Conservation (phyloP, 2,888 invertebrate species). For the Parnassius glacialis region DNA sequence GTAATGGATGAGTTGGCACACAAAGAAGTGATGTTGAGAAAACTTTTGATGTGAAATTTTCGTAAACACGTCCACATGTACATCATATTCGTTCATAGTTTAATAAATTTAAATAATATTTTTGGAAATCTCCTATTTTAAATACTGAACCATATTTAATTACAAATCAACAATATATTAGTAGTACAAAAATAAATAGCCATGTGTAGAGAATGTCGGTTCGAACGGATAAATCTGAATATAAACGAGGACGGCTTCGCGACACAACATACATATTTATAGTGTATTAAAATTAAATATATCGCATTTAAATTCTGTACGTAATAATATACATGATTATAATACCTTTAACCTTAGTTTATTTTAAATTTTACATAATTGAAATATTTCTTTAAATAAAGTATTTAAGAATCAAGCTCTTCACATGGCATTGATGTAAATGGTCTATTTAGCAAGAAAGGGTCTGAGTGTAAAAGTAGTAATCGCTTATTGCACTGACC, state of each 20-base stretch:
- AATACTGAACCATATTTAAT: too few relatives aligned
- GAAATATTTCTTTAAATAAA: conserved; percentile 3
- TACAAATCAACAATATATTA: too few relatives aligned
- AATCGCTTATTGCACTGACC: conserved; percentile 77
- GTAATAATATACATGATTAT: conserved; percentile 23
- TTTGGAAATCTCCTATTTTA: too few relatives aligned
- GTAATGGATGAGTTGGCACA: too few relatives aligned
- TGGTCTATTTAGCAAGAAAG: conserved; percentile 35
- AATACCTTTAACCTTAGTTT: not conserved
- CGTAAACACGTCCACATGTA: too few relatives aligned
- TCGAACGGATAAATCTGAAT: conserved; percentile 30
- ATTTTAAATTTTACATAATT: conserved; percentile 2
- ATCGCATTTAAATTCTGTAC: conserved; percentile 18
- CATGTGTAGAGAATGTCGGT: conserved; percentile 15
- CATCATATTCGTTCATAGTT: too few relatives aligned
- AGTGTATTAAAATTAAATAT: conserved; percentile 23
- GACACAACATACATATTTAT: conserved; percentile 29
- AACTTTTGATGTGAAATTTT: too few relatives aligned
- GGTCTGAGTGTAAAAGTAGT: conserved; percentile 39
- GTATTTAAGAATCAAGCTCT: conserved; percentile 16
- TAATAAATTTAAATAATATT: too few relatives aligned
- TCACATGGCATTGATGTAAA: conserved; percentile 19
- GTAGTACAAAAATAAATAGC: not conserved
- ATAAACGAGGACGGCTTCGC: conserved; percentile 26
- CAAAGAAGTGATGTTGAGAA: too few relatives aligned